phyloP scores from a whole-genome alignment of 92 coral and sea anemone species.

The Palythoa caribaeorum region DNA sequence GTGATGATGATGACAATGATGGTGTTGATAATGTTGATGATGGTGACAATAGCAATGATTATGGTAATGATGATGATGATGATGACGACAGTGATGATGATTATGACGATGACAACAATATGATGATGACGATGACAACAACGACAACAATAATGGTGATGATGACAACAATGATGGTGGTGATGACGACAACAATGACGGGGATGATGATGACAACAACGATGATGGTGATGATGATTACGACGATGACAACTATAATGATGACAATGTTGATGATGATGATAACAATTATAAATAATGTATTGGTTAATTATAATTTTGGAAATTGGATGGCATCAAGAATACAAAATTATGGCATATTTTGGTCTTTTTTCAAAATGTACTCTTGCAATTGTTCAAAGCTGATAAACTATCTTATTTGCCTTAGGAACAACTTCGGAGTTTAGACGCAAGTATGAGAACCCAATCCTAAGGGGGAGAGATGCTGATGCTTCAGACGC shows the following conservation, averaged over 20 bases:
- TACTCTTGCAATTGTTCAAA: neutral
- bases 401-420: too few species aligned
- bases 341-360: neutral
- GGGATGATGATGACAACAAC: neutral
- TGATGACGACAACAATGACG: too few species aligned
- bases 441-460: constrained; percentile 93
- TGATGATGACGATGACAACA: neutral
- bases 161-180: too few species aligned
- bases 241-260: too few species aligned
- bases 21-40: neutral
- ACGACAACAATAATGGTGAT: too few species aligned
- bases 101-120: neutral
- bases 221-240: neutral
- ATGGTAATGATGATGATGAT: neutral
- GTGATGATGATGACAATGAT: neutral
- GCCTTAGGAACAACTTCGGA: constrained; percentile 86
- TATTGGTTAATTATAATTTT: too few species aligned
- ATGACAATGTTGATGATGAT: neutral
- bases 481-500: constrained; percentile 98
- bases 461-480: constrained; percentile 91
- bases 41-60: neutral
- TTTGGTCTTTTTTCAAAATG: neutral
- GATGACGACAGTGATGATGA: neutral
- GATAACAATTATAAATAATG: neutral
- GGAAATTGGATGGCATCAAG: neutral